Conservation (phyloP, 2,113 vertebrate genomes). For the Rhizomys pruinosus region DNA sequence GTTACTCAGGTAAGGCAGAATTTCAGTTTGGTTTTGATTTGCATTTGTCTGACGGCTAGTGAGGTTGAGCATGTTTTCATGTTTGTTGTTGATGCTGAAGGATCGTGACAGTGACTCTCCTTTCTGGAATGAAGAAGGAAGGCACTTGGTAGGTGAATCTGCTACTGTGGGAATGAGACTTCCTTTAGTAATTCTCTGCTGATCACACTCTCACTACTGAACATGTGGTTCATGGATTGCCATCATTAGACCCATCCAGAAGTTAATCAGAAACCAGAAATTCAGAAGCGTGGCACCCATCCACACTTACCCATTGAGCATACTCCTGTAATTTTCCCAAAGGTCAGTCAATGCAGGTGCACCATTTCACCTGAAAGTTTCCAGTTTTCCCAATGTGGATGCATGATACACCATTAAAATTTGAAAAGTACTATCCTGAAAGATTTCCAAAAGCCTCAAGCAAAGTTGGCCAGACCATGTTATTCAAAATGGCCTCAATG, state of each 20-base stretch:
- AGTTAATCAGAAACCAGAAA: not conserved
- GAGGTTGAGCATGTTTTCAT: too few relatives aligned
- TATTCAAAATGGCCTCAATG: not conserved
- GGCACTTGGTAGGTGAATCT: not conserved
- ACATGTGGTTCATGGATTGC: not conserved
- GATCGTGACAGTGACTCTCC: not conserved
- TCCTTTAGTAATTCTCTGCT: not conserved
- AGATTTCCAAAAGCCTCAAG: not conserved
- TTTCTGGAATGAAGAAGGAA: not conserved
- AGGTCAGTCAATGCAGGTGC: not conserved
- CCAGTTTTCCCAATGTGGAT: too few relatives aligned
- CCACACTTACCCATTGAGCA: not conserved
- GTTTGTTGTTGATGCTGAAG: too few relatives aligned
- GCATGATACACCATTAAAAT: not conserved
- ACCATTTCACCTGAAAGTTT: not conserved
- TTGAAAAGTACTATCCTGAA: not conserved
- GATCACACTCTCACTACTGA: slow-evolving; percentile 12
- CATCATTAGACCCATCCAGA: not conserved
- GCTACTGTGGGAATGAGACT: not conserved
- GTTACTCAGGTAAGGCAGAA: too few relatives aligned
- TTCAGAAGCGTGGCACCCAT: not conserved
- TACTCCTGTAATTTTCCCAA: too few relatives aligned
- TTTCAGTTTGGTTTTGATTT: too few relatives aligned
- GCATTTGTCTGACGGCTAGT: too few relatives aligned
- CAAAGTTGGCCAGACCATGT: not conserved